Conservation (phyloP, 2,113 vertebrate genomes). For the Columba janthina region DNA sequence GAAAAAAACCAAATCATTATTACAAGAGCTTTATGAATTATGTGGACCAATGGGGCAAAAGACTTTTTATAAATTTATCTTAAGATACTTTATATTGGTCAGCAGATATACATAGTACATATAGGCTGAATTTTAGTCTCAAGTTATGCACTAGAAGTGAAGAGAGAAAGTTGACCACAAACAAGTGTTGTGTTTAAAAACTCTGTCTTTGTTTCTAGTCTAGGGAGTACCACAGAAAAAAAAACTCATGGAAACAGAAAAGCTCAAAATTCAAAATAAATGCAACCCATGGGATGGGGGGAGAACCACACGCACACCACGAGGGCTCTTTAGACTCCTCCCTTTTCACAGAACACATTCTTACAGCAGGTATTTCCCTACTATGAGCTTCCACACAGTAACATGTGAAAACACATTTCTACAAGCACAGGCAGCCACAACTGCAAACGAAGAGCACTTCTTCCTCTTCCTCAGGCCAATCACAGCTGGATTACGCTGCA, state of each 20-base stretch:
- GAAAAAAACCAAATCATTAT: background rate
- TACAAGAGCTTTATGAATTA: background rate
- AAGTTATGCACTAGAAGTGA: background rate
- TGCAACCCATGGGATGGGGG: too few relatives aligned
- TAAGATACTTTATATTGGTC: background rate
- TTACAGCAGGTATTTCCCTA: background rate
- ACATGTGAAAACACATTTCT: background rate
- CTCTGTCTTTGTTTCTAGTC: background rate
- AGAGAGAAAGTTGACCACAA: background rate
- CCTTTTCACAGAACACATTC: background rate
- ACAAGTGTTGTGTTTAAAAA: background rate
- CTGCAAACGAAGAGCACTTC: background rate
- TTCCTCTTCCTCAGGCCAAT: background rate
- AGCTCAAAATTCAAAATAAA: background rate
- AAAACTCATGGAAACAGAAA: background rate
- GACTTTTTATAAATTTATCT: background rate
- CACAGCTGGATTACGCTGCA: background rate
- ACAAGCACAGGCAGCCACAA: fast-evolving
- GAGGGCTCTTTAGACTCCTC: background rate
- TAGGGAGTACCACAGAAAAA: background rate
- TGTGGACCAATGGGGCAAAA: background rate
- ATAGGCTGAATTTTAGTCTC: background rate
- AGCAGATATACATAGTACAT: background rate
- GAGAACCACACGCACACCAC: too few relatives aligned
- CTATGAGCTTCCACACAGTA: background rate